Percentiles rank a stretch among this genome's conserved stretches.
Conservation (phyloP, 2,797 vertebrate species). For the Chaetophractus vellerosus region DNA sequence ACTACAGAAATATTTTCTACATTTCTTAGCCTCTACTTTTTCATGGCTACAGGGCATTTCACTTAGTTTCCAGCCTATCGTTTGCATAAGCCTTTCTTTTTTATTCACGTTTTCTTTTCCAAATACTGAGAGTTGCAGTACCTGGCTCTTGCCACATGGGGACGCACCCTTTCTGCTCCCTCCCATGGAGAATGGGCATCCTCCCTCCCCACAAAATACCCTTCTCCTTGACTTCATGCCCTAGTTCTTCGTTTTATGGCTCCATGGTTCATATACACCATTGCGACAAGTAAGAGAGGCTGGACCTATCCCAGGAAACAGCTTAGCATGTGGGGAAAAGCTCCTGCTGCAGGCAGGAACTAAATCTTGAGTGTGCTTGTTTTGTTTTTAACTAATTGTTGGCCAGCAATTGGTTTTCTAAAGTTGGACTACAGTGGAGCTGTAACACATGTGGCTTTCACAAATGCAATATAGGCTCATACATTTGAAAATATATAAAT, state of each 20-base stretch:
- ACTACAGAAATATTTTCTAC: neutral
- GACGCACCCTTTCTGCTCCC: constrained; percentile 34
- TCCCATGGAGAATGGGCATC: neutral
- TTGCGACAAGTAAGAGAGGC: neutral
- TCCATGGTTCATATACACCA: neutral
- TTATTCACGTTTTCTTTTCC: neutral
- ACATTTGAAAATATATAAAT: neutral
- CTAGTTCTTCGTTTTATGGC: neutral
- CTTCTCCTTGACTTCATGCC: no score
- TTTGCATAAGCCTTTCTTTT: neutral
- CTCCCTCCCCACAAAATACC: neutral
- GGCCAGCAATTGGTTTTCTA: neutral
- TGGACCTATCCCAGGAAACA: neutral
- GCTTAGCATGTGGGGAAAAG: neutral
- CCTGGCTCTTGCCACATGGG: neutral
- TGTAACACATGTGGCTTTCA: rapidly evolving
- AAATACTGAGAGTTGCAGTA: neutral
- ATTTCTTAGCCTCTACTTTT: neutral
- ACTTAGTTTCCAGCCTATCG: neutral
- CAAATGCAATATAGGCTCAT: neutral
- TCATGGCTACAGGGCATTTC: neutral
- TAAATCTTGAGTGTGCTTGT: neutral
- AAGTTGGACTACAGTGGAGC: rapidly evolving
- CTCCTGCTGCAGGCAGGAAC: neutral
- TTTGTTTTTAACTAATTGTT: neutral